Conservation (phyloP, 2,797 vertebrate genomes). For the Paramormyrops hopkinsi region DNA sequence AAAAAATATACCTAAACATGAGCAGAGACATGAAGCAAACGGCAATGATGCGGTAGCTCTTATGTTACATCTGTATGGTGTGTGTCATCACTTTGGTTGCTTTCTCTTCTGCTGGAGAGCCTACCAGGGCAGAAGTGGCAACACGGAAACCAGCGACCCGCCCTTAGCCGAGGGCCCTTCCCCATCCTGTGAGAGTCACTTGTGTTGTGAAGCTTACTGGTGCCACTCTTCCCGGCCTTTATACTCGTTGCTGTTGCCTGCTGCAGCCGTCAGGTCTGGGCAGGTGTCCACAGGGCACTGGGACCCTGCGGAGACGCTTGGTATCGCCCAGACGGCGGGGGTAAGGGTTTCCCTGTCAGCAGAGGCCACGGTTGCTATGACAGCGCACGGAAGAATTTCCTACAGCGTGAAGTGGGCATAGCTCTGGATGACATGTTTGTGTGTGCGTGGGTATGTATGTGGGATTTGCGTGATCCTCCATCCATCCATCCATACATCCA, state of each 20-base stretch:
- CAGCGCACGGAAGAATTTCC: not conserved
- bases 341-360: not conserved
- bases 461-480: not conserved
- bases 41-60: not conserved
- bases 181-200: not conserved
- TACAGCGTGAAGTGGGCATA: not conserved
- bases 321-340: not conserved
- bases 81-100: not conserved
- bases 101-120: not conserved
- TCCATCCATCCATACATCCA: not conserved
- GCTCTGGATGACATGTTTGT: not conserved
- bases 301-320: not conserved
- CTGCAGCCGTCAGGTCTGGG: not conserved
- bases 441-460: not conserved
- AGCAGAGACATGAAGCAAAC: not conserved
- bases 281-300: not conserved
- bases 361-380: not conserved
- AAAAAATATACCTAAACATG: not conserved
- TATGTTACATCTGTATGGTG: not conserved
- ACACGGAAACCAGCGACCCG: not conserved
- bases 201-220: not conserved
- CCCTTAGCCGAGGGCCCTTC: not conserved
- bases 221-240: not conserved
- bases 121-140: not conserved
- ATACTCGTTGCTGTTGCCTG: not conserved